A percentile compares a stretch with the other conserved stretches of the same genome.
Conservation (phyloP, 2,797 vertebrate genomes). For the Pseudochirops cupreus region DNA sequence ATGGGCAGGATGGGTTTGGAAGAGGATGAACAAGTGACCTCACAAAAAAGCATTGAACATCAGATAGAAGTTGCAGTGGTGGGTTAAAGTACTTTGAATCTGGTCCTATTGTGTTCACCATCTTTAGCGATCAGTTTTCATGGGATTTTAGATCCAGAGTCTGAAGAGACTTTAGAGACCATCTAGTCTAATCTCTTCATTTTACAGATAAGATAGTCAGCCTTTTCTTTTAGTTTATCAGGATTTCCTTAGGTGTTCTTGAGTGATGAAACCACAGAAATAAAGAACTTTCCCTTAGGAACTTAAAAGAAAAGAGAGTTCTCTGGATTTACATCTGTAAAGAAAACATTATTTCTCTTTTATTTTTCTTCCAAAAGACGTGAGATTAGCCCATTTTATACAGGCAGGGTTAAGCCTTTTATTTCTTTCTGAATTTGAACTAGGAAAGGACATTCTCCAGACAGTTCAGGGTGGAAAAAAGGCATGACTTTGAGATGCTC, state of each 20-base stretch:
- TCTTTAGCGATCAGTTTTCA: not conserved
- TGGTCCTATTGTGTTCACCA: not conserved
- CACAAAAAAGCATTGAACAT: not conserved
- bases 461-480: conserved; percentile 54
- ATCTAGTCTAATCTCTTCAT: not conserved
- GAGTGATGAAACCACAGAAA: not conserved
- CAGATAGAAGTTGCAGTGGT: not conserved
- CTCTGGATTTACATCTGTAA: not conserved
- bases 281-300: conserved; percentile 35
- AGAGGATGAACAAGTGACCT: not conserved
- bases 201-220: not conserved
- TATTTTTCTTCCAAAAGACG: conserved; percentile 23
- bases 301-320: conserved; percentile 41
- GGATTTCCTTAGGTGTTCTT: conserved; percentile 4
- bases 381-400: conserved; percentile 17
- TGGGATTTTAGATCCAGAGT: not conserved
- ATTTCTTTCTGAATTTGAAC: not conserved
- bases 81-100: not conserved
- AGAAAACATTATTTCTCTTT: not conserved
- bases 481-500: conserved; percentile 78
- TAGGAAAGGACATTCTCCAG: conserved; percentile 31
- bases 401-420: conserved; percentile 49
- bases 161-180: not conserved
- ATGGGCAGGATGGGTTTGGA: not conserved
- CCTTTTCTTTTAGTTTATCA: conserved; percentile 37